Evolutionary conservation across 1,140 invertebrate species (phyloP).

Genomic region (Camponotus pennsylvanicus): DNA sequence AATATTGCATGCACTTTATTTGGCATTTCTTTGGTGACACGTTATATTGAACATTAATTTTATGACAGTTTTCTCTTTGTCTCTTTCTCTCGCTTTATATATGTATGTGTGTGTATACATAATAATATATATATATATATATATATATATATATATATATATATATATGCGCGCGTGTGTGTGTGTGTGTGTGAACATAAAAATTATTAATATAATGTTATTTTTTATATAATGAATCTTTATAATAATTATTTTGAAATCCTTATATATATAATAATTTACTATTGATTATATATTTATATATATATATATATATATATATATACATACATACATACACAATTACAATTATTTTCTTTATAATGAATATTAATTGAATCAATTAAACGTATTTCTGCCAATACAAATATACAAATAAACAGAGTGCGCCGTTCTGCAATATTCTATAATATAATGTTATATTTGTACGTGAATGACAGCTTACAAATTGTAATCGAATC

Average conservation of each 20-base stretch:
- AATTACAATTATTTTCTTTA: background rate
- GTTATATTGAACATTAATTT: too few species aligned
- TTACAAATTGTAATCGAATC: slow-evolving; percentile 48
- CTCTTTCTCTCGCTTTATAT: too few species aligned
- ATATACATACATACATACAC: background rate
- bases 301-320: background rate
- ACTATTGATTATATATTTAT: background rate
- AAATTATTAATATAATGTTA: background rate
- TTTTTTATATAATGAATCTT: background rate
- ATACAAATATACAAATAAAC: background rate
- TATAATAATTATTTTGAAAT: background rate
- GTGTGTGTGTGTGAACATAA: background rate
- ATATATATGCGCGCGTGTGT: too few species aligned
- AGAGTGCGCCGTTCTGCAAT: background rate
- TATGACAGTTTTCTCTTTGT: too few species aligned
- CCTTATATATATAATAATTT: background rate
- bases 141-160: too few species aligned
- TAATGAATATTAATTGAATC: background rate
- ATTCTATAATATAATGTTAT: background rate
- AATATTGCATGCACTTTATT: background rate
- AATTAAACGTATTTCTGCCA: background rate
- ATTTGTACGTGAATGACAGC: background rate
- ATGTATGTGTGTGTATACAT: too few species aligned
- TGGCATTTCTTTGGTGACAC: background rate
- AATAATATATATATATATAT: background rate